These are phyloP conservation scores for Scophthalmus maximus DNA, from an alignment of 2,113 vertebrate genomes.

Conservation along the genomic window DNA sequence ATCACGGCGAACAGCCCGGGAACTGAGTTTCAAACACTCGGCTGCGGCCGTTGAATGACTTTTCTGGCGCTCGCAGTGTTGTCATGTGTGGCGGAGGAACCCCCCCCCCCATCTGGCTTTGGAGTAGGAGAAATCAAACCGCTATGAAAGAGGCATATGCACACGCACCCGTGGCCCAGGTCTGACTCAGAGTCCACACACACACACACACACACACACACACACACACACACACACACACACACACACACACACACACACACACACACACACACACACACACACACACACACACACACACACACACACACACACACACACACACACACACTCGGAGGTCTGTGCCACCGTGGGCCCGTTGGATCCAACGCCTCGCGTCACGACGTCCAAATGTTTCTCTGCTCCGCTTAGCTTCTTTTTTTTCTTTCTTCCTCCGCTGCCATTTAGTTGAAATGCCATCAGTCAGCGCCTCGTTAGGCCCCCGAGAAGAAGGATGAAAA, in stretches of 20 bases:
- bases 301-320: slow-evolving; percentile 38
- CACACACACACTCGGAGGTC: slow-evolving; percentile 37
- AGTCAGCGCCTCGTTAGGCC: slow-evolving; percentile 34
- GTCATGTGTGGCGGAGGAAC: slow-evolving; percentile 48
- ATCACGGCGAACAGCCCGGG: slow-evolving; percentile 13
- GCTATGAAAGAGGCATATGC: slow-evolving; percentile 47
- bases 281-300: slow-evolving; percentile 55
- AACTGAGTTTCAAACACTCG: slow-evolving; percentile 35
- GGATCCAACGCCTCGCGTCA: slow-evolving; percentile 34
- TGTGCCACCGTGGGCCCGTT: slow-evolving; percentile 21
- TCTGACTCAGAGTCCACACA: slow-evolving; percentile 68
- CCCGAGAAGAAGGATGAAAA: neutral
- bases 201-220: slow-evolving; percentile 29
- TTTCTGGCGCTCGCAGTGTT: slow-evolving; percentile 31
- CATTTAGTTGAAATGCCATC: slow-evolving; percentile 39
- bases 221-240: slow-evolving; percentile 39
- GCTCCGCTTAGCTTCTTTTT: neutral
- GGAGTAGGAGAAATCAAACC: slow-evolving; percentile 33
- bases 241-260: slow-evolving; percentile 39
- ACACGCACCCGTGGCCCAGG: slow-evolving; percentile 38
- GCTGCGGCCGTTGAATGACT: slow-evolving; percentile 51
- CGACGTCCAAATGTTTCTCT: neutral
- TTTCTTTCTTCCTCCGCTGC: slow-evolving; percentile 3
- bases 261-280: slow-evolving; percentile 41
- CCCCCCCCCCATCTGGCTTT: slow-evolving; percentile 63